These are phyloP conservation scores for Pachyramphus minor DNA, from an alignment of 2,113 vertebrate species.

Conservation along the genomic window DNA sequence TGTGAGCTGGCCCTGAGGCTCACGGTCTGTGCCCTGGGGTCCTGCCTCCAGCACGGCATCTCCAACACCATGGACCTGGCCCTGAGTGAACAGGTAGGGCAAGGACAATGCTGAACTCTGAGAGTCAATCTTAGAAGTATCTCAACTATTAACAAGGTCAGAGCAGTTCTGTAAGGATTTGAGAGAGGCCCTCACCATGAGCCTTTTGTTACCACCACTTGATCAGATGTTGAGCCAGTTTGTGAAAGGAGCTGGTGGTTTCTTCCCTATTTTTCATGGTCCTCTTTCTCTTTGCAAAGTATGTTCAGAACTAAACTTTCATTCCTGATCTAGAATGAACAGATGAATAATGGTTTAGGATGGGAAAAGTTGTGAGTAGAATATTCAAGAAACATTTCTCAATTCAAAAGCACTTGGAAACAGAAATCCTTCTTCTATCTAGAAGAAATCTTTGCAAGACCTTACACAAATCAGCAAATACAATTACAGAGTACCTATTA, in stretches of 20 bases:
- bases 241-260: not conserved
- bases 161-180: not conserved
- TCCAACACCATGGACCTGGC: conserved; percentile 79
- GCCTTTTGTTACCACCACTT: not conserved
- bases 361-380: not conserved
- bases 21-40: conserved; percentile 76
- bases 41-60: conserved; percentile 83
- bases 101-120: not conserved
- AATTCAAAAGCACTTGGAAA: not conserved
- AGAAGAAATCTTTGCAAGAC: not conserved
- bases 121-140: not conserved
- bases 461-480: not conserved
- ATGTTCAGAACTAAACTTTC: not conserved
- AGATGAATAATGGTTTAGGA: not conserved
- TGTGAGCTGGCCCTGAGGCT: conserved; percentile 84
- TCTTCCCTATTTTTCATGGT: not conserved
- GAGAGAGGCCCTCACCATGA: not conserved
- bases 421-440: not conserved
- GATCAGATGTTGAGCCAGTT: not conserved
- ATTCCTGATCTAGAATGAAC: not conserved
- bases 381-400: not conserved
- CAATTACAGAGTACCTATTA: not conserved
- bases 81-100: conserved; percentile 72
- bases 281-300: not conserved
- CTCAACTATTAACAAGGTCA: not conserved